phyloP scores from a whole-genome alignment of 2,797 vertebrate genomes.

The Gouania willdenowi region DNA sequence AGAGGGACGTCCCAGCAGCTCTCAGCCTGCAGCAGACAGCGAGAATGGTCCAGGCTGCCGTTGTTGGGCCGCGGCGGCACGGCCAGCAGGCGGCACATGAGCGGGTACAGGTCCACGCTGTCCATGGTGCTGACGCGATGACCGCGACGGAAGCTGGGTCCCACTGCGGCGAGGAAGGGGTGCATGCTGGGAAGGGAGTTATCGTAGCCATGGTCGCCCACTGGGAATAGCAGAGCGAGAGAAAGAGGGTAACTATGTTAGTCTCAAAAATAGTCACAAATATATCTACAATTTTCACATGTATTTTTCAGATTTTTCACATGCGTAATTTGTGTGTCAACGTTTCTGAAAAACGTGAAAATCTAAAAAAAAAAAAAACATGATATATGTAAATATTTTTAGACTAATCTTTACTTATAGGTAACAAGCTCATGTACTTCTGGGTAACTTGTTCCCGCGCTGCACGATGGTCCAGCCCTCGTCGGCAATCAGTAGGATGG shows the following conservation, averaged over 20 bases:
- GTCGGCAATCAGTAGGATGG: slow-evolving; percentile 87
- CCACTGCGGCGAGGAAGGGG: slow-evolving; percentile 86
- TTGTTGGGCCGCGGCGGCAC: slow-evolving; percentile 83
- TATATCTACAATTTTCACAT: too few relatives aligned
- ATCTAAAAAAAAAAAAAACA: too few relatives aligned
- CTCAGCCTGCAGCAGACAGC: slow-evolving; percentile 79
- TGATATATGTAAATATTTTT: too few relatives aligned
- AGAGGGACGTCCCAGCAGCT: slow-evolving; percentile 73
- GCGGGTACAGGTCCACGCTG: slow-evolving; percentile 90
- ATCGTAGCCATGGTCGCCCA: slow-evolving; percentile 95
- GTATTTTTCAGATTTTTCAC: too few relatives aligned
- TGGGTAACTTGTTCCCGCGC: slow-evolving; percentile 53
- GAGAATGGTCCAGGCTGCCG: slow-evolving; percentile 76
- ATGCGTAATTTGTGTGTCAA: too few relatives aligned
- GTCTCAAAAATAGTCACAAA: too few relatives aligned
- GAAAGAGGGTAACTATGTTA: too few relatives aligned
- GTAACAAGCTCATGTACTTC: slow-evolving; percentile 65
- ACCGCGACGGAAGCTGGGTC: slow-evolving; percentile 84
- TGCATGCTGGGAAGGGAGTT: slow-evolving; percentile 91
- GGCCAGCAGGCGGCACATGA: slow-evolving; percentile 90
- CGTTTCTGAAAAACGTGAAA: too few relatives aligned
- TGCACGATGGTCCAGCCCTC: slow-evolving; percentile 94
- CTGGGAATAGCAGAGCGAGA: too few relatives aligned
- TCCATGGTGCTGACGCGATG: slow-evolving; percentile 63
- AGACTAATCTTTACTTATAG: too few relatives aligned